Conservation (phyloP, 2,113 vertebrate species). For the Catharus fuscescens region DNA sequence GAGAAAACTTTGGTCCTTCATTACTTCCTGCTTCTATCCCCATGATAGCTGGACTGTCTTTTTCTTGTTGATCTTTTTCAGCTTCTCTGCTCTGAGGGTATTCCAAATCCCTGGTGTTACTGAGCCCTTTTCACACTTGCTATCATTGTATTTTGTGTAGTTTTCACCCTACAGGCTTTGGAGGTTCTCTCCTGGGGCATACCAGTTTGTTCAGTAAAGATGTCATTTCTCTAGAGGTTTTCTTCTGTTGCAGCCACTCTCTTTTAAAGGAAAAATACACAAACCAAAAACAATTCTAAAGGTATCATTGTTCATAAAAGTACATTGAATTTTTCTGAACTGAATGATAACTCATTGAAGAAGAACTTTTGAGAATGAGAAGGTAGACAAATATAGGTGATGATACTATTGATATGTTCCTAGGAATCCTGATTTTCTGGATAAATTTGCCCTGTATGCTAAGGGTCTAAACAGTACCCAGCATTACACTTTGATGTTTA, state of each 20-base stretch:
- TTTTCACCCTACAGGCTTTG: not conserved
- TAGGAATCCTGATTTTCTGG: not conserved
- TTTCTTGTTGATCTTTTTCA: not conserved
- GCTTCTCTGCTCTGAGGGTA: not conserved
- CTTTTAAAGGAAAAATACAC: not conserved
- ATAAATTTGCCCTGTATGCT: not conserved
- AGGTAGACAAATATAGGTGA: not conserved
- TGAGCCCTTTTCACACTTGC: not conserved
- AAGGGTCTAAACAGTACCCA: not conserved
- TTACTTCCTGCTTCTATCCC: not conserved
- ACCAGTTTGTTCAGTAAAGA: not conserved
- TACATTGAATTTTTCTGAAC: not conserved
- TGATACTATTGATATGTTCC: not conserved
- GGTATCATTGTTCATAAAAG: not conserved
- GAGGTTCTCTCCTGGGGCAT: not conserved
- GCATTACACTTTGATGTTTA: not conserved
- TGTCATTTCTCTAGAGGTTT: not conserved
- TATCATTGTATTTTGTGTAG: not conserved
- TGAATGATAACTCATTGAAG: not conserved
- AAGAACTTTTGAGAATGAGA: not conserved
- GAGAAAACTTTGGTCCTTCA: not conserved
- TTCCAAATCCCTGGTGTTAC: not conserved
- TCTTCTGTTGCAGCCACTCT: not conserved
- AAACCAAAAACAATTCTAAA: not conserved
- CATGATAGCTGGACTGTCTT: not conserved